These are phyloP conservation scores for Hydriomena furcata DNA, from an alignment of 2,888 invertebrate species.

Conservation along the genomic window DNA sequence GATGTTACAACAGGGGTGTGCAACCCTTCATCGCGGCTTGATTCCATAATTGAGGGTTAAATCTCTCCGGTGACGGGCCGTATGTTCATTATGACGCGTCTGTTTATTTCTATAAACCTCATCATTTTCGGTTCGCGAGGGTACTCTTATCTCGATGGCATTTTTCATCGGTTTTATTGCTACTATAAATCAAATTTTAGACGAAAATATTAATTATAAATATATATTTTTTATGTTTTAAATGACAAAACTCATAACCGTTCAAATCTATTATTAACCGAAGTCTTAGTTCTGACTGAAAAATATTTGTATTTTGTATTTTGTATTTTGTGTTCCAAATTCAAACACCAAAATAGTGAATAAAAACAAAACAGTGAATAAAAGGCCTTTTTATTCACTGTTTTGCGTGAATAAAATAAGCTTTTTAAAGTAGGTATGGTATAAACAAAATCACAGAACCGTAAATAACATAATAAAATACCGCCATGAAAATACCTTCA, in stretches of 20 bases:
- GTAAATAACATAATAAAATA: conserved; percentile 36
- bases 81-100: conserved; percentile 74
- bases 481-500: conserved; percentile 40
- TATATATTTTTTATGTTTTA: no score
- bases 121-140: conserved; percentile 40
- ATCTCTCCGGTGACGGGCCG: conserved; percentile 69
- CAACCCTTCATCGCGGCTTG: conserved; percentile 77
- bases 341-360: no score
- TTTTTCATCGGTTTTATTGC: conserved; percentile 39
- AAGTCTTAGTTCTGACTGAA: no score
- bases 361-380: no score
- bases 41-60: conserved; percentile 83
- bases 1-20: conserved; percentile 57
- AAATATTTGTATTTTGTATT: no score
- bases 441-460: conserved; percentile 23
- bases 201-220: background rate
- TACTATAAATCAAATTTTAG: conserved; percentile 31
- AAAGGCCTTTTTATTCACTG: no score
- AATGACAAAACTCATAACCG: no score
- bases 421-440: no score
- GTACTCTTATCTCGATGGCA: conserved; percentile 60
- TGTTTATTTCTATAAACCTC: conserved; percentile 44
- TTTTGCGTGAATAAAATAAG: no score
- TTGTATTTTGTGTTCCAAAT: no score
- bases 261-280: no score